Conservation (phyloP, 2,888 invertebrate genomes). For the Archips xylosteana region DNA sequence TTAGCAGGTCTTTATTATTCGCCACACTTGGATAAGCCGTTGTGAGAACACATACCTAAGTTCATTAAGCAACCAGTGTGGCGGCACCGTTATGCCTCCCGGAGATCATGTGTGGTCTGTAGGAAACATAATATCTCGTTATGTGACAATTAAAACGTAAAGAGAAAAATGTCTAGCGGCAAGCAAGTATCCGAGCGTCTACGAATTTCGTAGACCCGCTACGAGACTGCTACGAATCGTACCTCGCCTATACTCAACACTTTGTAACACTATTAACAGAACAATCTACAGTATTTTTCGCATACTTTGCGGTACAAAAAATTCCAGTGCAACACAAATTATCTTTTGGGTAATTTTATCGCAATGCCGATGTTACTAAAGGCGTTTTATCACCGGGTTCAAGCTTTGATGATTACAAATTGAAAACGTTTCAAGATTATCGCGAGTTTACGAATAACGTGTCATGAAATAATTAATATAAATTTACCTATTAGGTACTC, state of each 20-base stretch:
- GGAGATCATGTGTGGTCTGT: conserved; percentile 1
- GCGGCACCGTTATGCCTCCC: conserved; percentile 54
- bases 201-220: conserved; percentile 73
- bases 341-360: conserved; percentile 27
- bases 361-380: conserved; percentile 15
- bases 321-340: conserved; percentile 24
- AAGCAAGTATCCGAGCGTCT: conserved; percentile 47
- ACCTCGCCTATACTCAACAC: background rate
- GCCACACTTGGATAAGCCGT: conserved; percentile 59
- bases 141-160: background rate
- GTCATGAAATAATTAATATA: background rate
- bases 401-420: conserved; percentile 29
- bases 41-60: conserved; percentile 54
- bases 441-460: conserved; percentile 2
- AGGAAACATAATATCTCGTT: background rate
- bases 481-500: too few species aligned
- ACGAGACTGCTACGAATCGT: conserved; percentile 68
- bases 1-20: conserved; percentile 48
- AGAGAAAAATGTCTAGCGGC: background rate
- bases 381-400: conserved; percentile 44
- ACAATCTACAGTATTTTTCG: background rate
- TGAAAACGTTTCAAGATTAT: conserved; percentile 18
- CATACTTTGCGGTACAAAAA: conserved; percentile 1
- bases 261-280: background rate
- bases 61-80: conserved; percentile 52